phyloP scores from a whole-genome alignment of 1,140 invertebrate species.

The Drosophila ironensis region DNA sequence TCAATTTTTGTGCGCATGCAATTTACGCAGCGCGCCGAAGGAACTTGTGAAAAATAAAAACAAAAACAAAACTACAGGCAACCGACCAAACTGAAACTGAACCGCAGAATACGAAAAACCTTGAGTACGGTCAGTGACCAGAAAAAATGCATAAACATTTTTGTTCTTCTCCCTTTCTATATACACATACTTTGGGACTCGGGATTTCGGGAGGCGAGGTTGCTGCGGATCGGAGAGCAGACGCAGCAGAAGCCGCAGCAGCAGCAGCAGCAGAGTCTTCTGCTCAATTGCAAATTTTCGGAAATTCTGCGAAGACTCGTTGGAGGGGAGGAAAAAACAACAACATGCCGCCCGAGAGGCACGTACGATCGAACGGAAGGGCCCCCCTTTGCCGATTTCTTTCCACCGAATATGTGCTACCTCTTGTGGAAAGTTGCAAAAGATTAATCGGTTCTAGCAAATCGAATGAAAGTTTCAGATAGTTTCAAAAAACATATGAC shows the following conservation, averaged over 20 bases:
- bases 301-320: conserved; percentile 54
- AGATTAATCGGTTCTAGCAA: no score
- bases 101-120: conserved; percentile 76
- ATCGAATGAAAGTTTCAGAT: no score
- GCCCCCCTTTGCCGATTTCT: conserved; percentile 17
- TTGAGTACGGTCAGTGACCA: conserved; percentile 80
- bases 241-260: conserved; percentile 13
- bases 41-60: conserved; percentile 23
- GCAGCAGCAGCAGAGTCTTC: conserved; percentile 11
- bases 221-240: neutral
- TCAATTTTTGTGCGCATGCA: conserved; percentile 79
- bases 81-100: conserved; percentile 20
- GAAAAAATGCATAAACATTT: conserved; percentile 80
- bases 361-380: conserved; percentile 50
- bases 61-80: neutral
- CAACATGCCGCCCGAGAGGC: conserved; percentile 30
- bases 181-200: conserved; percentile 13
- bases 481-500: no score
- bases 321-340: conserved; percentile 2
- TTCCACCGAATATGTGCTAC: conserved; percentile 26
- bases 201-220: neutral
- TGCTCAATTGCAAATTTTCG: conserved; percentile 77
- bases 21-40: conserved; percentile 68
- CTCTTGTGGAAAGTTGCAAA: no score
- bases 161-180: conserved; percentile 59